Evolutionary conservation across 2,888 invertebrate genomes (phyloP), one percentile per base, ranked within the genome.

Genomic region (Calameuta filiformis): DNA sequence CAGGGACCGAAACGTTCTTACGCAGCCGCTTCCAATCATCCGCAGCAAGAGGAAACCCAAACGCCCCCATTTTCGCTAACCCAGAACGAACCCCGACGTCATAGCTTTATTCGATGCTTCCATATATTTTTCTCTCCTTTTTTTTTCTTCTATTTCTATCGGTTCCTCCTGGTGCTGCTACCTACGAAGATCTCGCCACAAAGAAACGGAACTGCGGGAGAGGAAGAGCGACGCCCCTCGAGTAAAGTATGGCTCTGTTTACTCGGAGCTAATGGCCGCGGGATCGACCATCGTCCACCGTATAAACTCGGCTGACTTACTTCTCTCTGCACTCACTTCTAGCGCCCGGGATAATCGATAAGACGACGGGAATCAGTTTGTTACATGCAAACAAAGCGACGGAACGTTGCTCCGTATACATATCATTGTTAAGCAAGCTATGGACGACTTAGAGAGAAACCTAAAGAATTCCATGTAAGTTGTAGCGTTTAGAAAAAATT

Each of bases 231-330:
- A 90, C 89, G 90, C 89, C 89, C 83, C 84, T 84, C 85, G 86
- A 88, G 87, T 90, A 90, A 91, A 91, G 90, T 90, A 91, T 90
- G 86, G 88, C 87, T 90, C 90, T 91, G 91, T 91, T 91, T 91
- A 91, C 91, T 86, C 88, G 85, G 85, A 86, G 89, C 89, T 91
- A 91, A 91, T 91, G 90, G 91, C 88, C 88, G 88, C 86, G 86
- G 88, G 87, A 90, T 90, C 89, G 88, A 86, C 87, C 88, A 87
- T 86, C 87, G 88, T 89, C 89, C 87, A 86, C 84, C 82, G 80
- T 84, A 84, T 85, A 88, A 56, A 83, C 85, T 83, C 84, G 31
- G 9, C 71, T 34, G 71, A 71, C 12, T 71, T 71, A 71, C 71
- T 33, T 34, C 31, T 33, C 33, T 71, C 71, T 34, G 71, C 71